These are phyloP conservation scores for Macrotrachela quadricornifera DNA, from an alignment of 1,140 invertebrate genomes.

Conservation along the genomic window DNA sequence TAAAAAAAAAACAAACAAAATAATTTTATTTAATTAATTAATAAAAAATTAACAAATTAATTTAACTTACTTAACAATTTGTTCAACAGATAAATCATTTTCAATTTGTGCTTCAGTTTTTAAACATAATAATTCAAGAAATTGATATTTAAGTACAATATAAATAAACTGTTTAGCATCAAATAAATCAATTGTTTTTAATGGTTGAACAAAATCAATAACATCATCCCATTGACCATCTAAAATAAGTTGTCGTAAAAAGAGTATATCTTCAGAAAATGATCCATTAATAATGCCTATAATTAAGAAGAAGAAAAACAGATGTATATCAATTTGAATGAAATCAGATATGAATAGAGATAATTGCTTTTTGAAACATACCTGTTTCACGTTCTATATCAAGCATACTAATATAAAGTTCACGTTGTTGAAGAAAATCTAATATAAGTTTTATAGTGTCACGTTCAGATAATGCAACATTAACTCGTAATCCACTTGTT, in stretches of 20 bases:
- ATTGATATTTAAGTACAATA: conserved; percentile 68
- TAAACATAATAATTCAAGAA: conserved; percentile 75
- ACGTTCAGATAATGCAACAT: conserved; percentile 10
- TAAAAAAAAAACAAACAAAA: no score
- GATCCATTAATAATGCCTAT: conserved; percentile 69
- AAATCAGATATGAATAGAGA: background rate
- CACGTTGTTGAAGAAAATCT: conserved; percentile 72
- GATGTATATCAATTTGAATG: no score
- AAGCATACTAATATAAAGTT: conserved; percentile 53
- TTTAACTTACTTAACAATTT: conserved; percentile 10
- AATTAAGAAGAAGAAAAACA: background rate
- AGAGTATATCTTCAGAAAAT: conserved; percentile 72
- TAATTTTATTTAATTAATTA: no score
- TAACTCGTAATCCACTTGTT: background rate
- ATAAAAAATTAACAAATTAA: no score
- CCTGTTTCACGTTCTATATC: conserved; percentile 67
- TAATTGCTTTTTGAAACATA: background rate
- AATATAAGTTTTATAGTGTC: conserved; percentile 69
- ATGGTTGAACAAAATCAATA: conserved; percentile 76
- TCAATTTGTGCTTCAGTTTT: conserved; percentile 56
- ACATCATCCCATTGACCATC: conserved; percentile 97
- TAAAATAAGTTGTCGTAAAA: conserved; percentile 65
- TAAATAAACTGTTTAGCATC: conserved; percentile 50
- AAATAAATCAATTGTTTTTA: conserved; percentile 45
- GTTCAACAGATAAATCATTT: conserved; percentile 63